phyloP scores from a whole-genome alignment of 1,140 invertebrate genomes.

The Aporrectodea caliginosa region DNA sequence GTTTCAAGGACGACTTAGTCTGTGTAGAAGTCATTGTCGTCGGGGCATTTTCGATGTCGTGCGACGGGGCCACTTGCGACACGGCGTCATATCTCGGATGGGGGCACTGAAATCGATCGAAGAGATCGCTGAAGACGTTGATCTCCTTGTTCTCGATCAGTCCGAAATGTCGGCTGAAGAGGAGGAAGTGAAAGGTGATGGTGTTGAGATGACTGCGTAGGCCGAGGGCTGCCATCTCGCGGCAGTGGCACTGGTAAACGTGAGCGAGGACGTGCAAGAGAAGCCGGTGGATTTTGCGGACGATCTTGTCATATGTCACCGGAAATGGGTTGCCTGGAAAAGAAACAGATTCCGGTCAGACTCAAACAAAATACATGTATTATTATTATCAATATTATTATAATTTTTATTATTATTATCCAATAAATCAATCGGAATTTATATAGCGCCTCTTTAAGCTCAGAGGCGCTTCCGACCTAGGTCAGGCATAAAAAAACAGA shows the following conservation, averaged over 20 bases:
- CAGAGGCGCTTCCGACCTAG: no score
- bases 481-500: no score
- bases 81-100: background rate
- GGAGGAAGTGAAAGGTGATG: slow-evolving; percentile 91
- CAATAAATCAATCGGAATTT: no score
- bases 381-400: no score
- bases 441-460: no score
- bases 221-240: slow-evolving; percentile 84
- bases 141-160: slow-evolving; percentile 89
- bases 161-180: slow-evolving; percentile 77
- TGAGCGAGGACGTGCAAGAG: slow-evolving; percentile 97
- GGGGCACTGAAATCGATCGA: background rate
- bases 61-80: no score
- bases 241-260: slow-evolving; percentile 95
- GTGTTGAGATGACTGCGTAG: slow-evolving; percentile 75
- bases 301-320: slow-evolving; percentile 84
- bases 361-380: no score
- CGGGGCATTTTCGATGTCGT: no score
- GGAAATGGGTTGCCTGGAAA: slow-evolving; percentile 87
- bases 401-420: no score
- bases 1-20: no score
- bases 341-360: background rate
- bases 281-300: slow-evolving; percentile 91
- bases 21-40: no score
- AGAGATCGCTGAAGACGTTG: slow-evolving; percentile 67